Evolutionary conservation across 2,888 invertebrate species (phyloP).

Genomic region (Diarsia brunnea): DNA sequence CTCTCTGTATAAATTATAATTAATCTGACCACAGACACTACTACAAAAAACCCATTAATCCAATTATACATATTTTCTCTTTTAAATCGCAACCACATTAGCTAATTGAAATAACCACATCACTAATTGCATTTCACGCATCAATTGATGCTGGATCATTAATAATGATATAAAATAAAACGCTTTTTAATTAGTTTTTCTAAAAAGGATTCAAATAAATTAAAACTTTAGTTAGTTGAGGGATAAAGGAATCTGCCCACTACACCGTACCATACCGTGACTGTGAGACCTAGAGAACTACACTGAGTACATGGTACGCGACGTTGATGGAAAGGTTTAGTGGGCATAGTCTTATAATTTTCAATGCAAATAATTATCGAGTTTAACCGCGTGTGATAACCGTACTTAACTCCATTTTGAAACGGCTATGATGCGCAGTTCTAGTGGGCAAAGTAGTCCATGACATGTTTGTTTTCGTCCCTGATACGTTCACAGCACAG

Average conservation of each 20-base stretch:
- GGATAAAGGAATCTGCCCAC: not conserved
- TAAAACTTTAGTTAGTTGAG: not conserved
- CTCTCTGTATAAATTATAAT: conserved; percentile 7
- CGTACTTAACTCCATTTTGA: no score
- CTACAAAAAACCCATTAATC: conserved; percentile 9
- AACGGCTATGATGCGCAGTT: no score
- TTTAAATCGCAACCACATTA: conserved; percentile 49
- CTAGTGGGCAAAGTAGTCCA: no score
- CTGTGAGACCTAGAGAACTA: no score
- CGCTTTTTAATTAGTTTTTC: not conserved
- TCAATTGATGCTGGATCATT: conserved; percentile 38
- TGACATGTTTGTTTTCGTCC: no score
- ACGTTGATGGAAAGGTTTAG: no score
- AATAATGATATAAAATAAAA: conserved; percentile 27
- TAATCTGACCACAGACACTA: not conserved
- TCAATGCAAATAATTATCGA: no score
- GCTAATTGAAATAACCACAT: conserved; percentile 51
- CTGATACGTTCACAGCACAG: no score
- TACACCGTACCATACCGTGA: no score
- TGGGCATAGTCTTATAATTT: no score
- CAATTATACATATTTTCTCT: conserved; percentile 24
- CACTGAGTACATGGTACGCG: no score
- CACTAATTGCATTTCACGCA: conserved; percentile 57
- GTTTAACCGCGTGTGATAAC: no score
- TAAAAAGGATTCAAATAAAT: not conserved